Percentiles rank a stretch among this genome's conserved stretches.
These are phyloP conservation scores for Hydrozoanthus tunicans DNA, from an alignment of 64 coral and sea anemone species.

Conservation along the genomic window DNA sequence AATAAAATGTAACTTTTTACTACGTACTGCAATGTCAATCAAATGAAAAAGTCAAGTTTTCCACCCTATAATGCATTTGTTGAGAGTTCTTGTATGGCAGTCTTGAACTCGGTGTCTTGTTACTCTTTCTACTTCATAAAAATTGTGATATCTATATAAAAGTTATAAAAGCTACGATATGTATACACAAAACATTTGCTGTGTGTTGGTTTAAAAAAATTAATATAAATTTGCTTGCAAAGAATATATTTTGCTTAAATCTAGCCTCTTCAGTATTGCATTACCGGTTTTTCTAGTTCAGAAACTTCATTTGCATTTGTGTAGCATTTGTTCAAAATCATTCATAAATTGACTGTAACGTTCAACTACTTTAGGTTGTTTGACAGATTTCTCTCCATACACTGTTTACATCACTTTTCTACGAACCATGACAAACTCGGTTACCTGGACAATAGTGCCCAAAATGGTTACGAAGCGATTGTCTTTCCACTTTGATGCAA, in stretches of 20 bases:
- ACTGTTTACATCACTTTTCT: neutral
- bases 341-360: slow-evolving; percentile 6
- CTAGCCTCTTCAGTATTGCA: too few species aligned
- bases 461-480: neutral
- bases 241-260: too few species aligned
- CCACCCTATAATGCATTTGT: slow-evolving; percentile 29
- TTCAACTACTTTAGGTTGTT: neutral
- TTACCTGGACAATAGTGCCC: neutral
- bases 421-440: slow-evolving; percentile 12
- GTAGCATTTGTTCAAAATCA: slow-evolving; percentile 5
- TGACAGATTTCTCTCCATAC: neutral
- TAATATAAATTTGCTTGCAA: too few species aligned
- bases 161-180: too few species aligned
- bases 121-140: too few species aligned
- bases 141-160: too few species aligned
- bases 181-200: too few species aligned
- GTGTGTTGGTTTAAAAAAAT: too few species aligned
- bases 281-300: neutral
- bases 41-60: slow-evolving; percentile 29
- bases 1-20: slow-evolving; percentile 38
- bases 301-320: neutral
- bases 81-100: neutral
- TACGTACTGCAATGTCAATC: neutral
- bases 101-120: too few species aligned
- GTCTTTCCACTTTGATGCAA: slow-evolving; percentile 29